Evolutionary conservation across 1,140 invertebrate species (phyloP), one percentile per base, ranked within the genome.

Genomic region (Drosophila pruinosa): DNA sequence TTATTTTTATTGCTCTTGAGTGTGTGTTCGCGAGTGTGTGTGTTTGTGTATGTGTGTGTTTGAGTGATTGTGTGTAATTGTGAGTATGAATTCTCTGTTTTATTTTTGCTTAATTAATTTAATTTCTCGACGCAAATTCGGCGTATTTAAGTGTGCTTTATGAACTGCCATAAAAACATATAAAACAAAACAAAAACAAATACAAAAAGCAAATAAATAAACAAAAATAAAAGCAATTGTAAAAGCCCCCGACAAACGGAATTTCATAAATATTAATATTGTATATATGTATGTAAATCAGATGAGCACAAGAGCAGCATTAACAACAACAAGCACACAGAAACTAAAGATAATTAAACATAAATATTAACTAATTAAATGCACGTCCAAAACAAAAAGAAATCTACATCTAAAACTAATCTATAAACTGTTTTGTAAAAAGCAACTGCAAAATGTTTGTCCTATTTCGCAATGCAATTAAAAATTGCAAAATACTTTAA

Each of bases 101-200:
- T 75, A 81, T 68, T 78, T 78, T 64, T 67, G 81, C 80, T 81
- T 86, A 86, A 86, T 86, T 86, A 86, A 86, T 86, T 86, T 86
- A 81, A 81, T 86, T 86, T 78, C 73, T 65, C 64, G 48, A 58
- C 80, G 75, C 75, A 75, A 83, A 69, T 82, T 83, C 58, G 73
- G 62, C 65, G 75, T 82, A 78, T 82, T 83, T 78, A 83, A 83
- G 78, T 83, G 75, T 82, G 75, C 75, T 82, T 82, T 78, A 85
- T 78, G 72, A 86, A 88, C 78, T 88, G 82, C 82, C 82, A 86
- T 86, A 88, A 88, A 86, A 86, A 73, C 63, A 72, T 36, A 0
- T 12, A 28, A 47, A 67, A 57, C 48, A 68, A 45, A 54, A 67
- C 67, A 28, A 43, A 36, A 50, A 12, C 17, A 24, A 47, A 48